Base-by-base conservation (phyloP, 2,797 vertebrate genomes). In the Pangasius larnaudii region DNA sequence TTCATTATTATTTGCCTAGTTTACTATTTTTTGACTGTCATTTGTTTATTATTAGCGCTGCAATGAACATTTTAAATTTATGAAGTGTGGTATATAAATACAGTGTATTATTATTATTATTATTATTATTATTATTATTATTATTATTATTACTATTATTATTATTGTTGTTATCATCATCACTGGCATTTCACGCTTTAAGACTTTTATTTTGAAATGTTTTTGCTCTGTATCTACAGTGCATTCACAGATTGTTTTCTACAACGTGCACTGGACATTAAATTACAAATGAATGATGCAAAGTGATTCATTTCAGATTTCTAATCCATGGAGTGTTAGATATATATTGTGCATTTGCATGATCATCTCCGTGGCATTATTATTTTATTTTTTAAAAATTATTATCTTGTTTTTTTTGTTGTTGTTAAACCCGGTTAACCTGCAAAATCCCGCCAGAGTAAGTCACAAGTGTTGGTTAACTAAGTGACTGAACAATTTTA, bases 191-290 rank as follows among this genome's bases (percentile, higher is more conserved):
- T 59, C 1, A 59, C 22, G 0, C 2, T 30, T 30, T 65, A 65
- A 65, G 67, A 53, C 63, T 69, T 84, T 84, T 84, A 84, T 84
- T 84, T 53, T 84, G 46, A 63, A 10, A 9, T 6, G 3, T 2
- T 11, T 19, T 5, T 6, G 6, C 30, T 49, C 7, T n/a, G 4
- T 69, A 53, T 14, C 10, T 24, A 14, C 61, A 53, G 82, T 14
- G 42, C 63, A 24, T 69, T 53, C 82, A 67, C 63, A 7, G 22
- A 39, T 9, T 82, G 58, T 82, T 82, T 82, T n/a, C 33, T 61
- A 16, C 11, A n/a, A 42, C 5, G 22, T 61, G 80, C 58, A 16
- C 80, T 42, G 80, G 75, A 61, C 33, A 27, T 80, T 58, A 58
- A 80, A 80, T 58, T 0, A 13, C 6, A 77, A 51, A 5, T 27